Conservation (phyloP, 1,140 invertebrate genomes). For the Musca domestica region DNA sequence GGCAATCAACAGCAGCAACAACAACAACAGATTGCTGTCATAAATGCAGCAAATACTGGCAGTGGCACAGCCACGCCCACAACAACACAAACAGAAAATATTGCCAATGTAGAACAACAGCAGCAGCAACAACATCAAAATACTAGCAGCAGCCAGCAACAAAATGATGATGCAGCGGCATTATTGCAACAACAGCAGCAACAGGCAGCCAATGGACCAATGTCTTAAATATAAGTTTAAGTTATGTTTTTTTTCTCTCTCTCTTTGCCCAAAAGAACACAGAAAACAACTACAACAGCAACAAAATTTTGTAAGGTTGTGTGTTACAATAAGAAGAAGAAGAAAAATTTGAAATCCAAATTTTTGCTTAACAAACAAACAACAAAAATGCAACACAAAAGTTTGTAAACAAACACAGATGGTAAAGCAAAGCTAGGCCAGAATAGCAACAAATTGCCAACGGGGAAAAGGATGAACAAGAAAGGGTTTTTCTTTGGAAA, state of each 20-base stretch:
- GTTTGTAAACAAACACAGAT: not conserved
- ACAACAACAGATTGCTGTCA: not conserved
- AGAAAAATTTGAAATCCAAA: not conserved
- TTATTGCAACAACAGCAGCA: constrained; percentile 24
- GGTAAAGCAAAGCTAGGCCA: not conserved
- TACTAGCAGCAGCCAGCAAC: too few species aligned
- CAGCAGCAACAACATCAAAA: too few species aligned
- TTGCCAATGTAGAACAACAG: too few species aligned
- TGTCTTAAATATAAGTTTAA: constrained; percentile 48
- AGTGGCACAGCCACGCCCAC: constrained; percentile 14
- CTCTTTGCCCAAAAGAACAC: not conserved
- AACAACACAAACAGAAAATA: not conserved
- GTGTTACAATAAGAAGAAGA: not conserved
- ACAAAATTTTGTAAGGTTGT: constrained; percentile 2
- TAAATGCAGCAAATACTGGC: not conserved
- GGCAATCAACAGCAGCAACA: constrained; percentile 21
- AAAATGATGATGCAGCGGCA: not conserved
- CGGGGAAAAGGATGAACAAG: too few species aligned
- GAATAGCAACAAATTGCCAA: not conserved
- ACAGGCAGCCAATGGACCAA: constrained; percentile 37
- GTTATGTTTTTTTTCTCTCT: too few species aligned
- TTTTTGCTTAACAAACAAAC: constrained; percentile 3
- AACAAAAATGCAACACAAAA: too few species aligned
- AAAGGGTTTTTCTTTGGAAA: too few species aligned
- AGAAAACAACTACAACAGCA: not conserved